Evolutionary conservation across 2,888 invertebrate species (phyloP).

Genomic region (Hypselothyrea guttata): DNA sequence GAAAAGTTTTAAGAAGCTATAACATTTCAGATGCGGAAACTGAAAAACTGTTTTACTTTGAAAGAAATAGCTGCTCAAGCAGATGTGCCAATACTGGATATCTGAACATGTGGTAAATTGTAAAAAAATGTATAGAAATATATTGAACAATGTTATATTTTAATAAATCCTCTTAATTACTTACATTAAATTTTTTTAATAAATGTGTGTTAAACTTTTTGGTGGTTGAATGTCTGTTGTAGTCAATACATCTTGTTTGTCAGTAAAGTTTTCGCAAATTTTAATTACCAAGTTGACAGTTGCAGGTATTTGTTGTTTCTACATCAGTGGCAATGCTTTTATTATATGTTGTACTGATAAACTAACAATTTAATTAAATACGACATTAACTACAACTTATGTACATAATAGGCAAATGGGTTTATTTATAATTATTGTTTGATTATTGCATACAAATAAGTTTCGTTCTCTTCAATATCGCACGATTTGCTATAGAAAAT

Average conservation of each 20-base stretch:
- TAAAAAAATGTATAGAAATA: background rate
- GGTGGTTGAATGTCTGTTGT: too few species aligned
- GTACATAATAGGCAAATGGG: too few species aligned
- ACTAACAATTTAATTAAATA: background rate
- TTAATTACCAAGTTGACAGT: conserved; percentile 22
- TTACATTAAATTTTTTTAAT: too few species aligned
- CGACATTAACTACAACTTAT: too few species aligned
- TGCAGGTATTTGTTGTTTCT: conserved; percentile 10
- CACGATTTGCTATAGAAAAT: too few species aligned
- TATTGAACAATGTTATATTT: too few species aligned
- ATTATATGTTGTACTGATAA: background rate
- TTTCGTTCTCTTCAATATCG: too few species aligned
- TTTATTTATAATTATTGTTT: too few species aligned
- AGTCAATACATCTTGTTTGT: too few species aligned
- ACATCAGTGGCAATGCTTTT: background rate
- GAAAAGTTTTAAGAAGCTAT: conserved; percentile 1
- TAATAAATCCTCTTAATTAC: too few species aligned
- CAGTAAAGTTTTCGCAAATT: conserved; percentile 1
- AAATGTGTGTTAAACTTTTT: too few species aligned
- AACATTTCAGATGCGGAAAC: conserved; percentile 11
- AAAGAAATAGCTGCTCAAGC: background rate
- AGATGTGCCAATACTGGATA: background rate
- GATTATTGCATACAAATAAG: too few species aligned
- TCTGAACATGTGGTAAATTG: background rate
- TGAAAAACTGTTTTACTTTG: conserved; percentile 10